Conservation (phyloP, 2,113 vertebrate species). For the Falco punctatus region DNA sequence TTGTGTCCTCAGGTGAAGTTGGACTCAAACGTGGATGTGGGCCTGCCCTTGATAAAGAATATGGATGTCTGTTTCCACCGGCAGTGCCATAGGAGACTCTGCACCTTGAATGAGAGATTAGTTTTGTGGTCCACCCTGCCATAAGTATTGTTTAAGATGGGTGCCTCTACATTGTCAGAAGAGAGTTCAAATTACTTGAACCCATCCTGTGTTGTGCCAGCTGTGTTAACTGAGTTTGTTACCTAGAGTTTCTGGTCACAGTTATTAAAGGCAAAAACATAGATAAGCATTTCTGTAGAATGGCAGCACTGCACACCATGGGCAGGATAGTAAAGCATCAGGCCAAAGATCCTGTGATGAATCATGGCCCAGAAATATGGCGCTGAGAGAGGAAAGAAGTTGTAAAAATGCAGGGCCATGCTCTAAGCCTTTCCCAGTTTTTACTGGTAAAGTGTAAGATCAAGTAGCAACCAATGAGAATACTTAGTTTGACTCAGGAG, state of each 20-base stretch:
- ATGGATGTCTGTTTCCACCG: not conserved
- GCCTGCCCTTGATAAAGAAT: not conserved
- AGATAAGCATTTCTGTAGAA: not conserved
- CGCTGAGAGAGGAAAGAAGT: not conserved
- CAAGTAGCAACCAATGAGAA: not conserved
- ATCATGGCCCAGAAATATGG: not conserved
- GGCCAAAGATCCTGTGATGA: not conserved
- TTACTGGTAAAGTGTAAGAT: not conserved
- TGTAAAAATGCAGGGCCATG: not conserved
- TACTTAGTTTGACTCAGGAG: not conserved
- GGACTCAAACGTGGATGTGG: not conserved
- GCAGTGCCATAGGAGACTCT: not conserved
- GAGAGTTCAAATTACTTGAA: not conserved
- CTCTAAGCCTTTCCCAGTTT: not conserved
- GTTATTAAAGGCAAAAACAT: not conserved
- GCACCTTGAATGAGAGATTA: not conserved
- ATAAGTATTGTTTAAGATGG: not conserved
- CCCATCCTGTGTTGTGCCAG: not conserved
- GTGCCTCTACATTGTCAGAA: not conserved
- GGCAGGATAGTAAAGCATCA: not conserved
- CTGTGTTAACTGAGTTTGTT: not conserved
- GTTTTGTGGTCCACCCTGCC: not conserved
- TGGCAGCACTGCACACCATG: not conserved
- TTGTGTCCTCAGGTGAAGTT: not conserved
- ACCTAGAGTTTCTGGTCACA: accelerated